Evolutionary conservation across 1,140 invertebrate genomes (phyloP), one percentile per base, ranked within the genome.

Genomic region (Adoxophyes honmai): DNA sequence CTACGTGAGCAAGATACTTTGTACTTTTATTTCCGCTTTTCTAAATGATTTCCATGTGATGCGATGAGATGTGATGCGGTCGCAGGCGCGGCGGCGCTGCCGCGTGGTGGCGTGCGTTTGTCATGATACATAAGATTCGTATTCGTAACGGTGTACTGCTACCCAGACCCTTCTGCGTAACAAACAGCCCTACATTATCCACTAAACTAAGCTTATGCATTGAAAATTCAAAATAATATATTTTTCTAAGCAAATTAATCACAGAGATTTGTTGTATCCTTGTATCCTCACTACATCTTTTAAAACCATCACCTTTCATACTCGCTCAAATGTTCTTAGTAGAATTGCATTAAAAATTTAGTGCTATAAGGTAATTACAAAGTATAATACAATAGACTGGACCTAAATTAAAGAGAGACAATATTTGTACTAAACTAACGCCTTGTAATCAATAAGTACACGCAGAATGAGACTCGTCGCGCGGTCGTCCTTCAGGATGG

Each of bases 1-100:
- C 81, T 81, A 84, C 77, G 55, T 88, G 85, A 88, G 85, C 85
- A 88, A 81, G 64, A 73, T 64, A 18, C 81, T 84, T 88, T 88
- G 85, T 88, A 88, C 85, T 88, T 82, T 54, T 54, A 21, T 35
- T 54, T 37, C 34, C 42, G 42, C 42, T 48, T 72, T 60, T 57
- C 21, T 11, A 37, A 51, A 34, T 51, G 38, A 55, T 51, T 57
- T 48, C 34, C 28, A 14, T 14, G 28, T 52, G 14, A 16, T 56
- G 35, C 44, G 16, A 48, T 38, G 10, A 56, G 14, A 34, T 16
- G 21, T 52, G 37, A 34, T 44, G 33, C 66, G 64, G 6, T 28
- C 60, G 55, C 61, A 69, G 73, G 70, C 61, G 72, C 59, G 67
- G 66, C 60, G 68, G 70, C 70, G n/a, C n/a, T n/a, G n/a, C n/a